A percentile compares a stretch with the other conserved stretches of the same genome.
Evolutionary conservation across 2,113 vertebrate species (phyloP).

Genomic region (Trachemys scripta): DNA sequence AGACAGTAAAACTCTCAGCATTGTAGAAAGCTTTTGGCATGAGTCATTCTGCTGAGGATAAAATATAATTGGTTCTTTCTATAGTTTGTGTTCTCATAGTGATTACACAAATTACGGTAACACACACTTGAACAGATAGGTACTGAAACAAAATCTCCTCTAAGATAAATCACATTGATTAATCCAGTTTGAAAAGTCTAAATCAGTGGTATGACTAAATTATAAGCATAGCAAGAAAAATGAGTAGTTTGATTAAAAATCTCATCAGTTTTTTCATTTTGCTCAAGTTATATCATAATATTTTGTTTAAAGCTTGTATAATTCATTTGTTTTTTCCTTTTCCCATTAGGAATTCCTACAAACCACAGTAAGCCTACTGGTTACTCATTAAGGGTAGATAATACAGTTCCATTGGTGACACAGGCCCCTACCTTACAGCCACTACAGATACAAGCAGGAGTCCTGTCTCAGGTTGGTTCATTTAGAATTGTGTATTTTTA

Average conservation of each 20-base stretch:
- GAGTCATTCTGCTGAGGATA: not conserved
- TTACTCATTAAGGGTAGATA: conserved; percentile 94
- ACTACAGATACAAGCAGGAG: conserved; percentile 93
- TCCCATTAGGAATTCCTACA: conserved; percentile 88
- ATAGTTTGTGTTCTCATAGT: not conserved
- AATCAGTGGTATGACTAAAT: not conserved
- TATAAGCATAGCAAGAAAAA: not conserved
- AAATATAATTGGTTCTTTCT: not conserved
- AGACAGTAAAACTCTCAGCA: conserved; percentile 24
- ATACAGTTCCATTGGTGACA: conserved; percentile 91
- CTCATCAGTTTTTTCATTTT: not conserved
- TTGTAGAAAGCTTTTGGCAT: conserved; percentile 25
- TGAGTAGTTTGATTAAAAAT: not conserved
- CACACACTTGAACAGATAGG: not conserved
- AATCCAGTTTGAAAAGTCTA: not conserved
- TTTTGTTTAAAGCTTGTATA: conserved; percentile 6
- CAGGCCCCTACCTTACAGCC: conserved; percentile 94
- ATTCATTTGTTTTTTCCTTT: not conserved
- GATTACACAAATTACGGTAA: conserved; percentile 12
- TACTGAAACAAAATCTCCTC: not conserved
- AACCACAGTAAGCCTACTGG: conserved; percentile 89
- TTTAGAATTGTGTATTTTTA: not conserved
- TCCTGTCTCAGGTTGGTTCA: conserved; percentile 92
- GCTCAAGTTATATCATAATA: not conserved
- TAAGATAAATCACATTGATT: not conserved